phyloP scores from a whole-genome alignment of 1,140 invertebrate species.

The Cryptotermes secundus region DNA sequence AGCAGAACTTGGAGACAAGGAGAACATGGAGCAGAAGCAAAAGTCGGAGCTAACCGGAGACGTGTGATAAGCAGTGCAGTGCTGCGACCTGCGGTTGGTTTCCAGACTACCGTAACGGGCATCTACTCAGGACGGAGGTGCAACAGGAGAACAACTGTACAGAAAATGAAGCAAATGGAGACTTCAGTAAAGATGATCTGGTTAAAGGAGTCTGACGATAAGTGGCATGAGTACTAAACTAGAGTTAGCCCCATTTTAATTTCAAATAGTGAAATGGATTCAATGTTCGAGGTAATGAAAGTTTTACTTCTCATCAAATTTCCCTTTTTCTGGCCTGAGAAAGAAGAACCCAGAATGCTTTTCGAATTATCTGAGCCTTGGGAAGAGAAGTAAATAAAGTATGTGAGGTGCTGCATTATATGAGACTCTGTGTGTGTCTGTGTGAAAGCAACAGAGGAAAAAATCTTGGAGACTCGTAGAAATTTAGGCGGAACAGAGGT shows the following conservation, averaged over 20 bases:
- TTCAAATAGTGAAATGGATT: constrained; percentile 14
- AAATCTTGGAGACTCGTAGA: background rate
- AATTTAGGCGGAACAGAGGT: background rate
- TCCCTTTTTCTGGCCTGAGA: background rate
- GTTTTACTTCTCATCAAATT: background rate
- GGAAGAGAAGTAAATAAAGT: background rate
- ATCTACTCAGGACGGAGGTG: background rate
- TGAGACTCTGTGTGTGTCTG: background rate
- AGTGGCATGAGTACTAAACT: background rate
- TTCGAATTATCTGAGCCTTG: constrained; percentile 5
- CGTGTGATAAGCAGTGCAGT: background rate
- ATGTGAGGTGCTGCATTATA: background rate
- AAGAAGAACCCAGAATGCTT: background rate
- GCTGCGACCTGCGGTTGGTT: background rate
- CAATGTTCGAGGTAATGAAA: background rate
- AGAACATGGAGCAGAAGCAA: background rate
- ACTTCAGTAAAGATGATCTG: background rate
- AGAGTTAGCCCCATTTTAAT: background rate
- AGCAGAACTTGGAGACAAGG: no score
- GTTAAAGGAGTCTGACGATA: background rate
- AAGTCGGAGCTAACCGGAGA: background rate
- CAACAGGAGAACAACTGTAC: background rate
- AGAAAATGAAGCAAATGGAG: background rate
- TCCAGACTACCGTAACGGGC: background rate
- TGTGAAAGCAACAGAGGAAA: background rate